A percentile compares a stretch with the other conserved stretches of the same genome.
phyloP scores from a whole-genome alignment of 2,888 invertebrate genomes.

The Parnassius orleans region DNA sequence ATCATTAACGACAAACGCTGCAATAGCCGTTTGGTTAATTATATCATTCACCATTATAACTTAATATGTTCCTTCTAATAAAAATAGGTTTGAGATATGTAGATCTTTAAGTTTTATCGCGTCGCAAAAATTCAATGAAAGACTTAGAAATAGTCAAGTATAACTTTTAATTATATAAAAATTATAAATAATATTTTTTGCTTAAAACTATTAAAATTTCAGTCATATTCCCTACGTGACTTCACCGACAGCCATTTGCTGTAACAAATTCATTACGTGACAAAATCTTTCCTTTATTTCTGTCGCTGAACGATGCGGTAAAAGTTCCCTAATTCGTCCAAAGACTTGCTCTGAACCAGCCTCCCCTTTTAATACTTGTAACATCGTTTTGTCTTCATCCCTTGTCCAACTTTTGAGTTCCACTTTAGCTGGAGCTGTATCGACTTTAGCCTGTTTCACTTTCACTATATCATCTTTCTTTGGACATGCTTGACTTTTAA shows the following conservation, averaged over 20 bases:
- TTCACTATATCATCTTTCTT: constrained; percentile 24
- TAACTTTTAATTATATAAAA: constrained; percentile 59
- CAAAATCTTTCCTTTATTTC: constrained; percentile 83
- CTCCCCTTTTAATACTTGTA: constrained; percentile 88
- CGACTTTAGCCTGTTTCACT: constrained; percentile 39
- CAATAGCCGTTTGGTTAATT: too few species aligned
- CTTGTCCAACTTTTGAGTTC: constrained; percentile 83
- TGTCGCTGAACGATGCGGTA: constrained; percentile 77
- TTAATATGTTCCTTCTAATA: not conserved
- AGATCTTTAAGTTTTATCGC: too few species aligned
- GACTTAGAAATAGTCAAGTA: constrained; percentile 40
- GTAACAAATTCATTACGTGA: constrained; percentile 82
- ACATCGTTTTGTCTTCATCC: constrained; percentile 90
- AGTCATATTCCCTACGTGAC: constrained; percentile 58
- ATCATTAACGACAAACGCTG: too few species aligned
- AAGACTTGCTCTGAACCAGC: constrained; percentile 83
- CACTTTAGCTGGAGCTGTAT: constrained; percentile 29
- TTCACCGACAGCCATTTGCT: constrained; percentile 80
- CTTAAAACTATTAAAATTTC: constrained; percentile 45
- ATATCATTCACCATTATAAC: too few species aligned
- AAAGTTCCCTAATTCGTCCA: constrained; percentile 72
- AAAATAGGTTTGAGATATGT: too few species aligned
- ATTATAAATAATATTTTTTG: constrained; percentile 61
- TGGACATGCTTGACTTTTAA: constrained; percentile 25
- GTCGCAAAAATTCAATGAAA: constrained; percentile 9